phyloP scores from a whole-genome alignment of 2,888 invertebrate genomes.

The Gortyna flavago region DNA sequence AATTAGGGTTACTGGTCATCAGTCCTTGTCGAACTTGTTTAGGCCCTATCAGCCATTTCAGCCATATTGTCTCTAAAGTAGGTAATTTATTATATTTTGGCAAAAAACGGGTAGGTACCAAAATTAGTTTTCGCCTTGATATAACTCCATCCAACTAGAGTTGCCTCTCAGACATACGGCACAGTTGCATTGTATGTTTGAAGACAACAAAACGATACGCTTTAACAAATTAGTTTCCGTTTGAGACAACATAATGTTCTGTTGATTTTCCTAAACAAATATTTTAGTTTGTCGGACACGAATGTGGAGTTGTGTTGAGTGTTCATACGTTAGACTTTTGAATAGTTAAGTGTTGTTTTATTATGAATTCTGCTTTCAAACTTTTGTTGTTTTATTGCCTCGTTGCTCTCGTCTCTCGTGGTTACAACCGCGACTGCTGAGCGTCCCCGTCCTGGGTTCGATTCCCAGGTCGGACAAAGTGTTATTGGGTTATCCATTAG shows the following conservation, averaged over 20 bases:
- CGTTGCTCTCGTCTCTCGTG: neutral
- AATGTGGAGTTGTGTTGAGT: neutral
- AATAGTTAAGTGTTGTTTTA: neutral
- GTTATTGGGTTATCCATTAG: no score
- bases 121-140: neutral
- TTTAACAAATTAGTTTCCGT: constrained; percentile 43
- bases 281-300: neutral
- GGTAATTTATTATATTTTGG: neutral
- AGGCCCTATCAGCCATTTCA: neutral
- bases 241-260: constrained; percentile 21
- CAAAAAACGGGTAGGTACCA: neutral
- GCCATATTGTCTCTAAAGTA: neutral
- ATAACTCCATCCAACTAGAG: neutral
- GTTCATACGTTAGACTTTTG: neutral
- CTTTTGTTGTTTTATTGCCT: neutral
- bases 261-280: constrained; percentile 24
- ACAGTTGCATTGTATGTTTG: constrained; percentile 28
- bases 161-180: constrained; percentile 2
- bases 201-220: constrained; percentile 32
- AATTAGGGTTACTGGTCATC: no score
- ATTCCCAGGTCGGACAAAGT: neutral
- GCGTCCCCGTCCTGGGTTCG: neutral
- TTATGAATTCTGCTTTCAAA: neutral
- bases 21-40: neutral
- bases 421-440: neutral